Percentiles rank a stretch among this genome's conserved stretches.
Evolutionary conservation across 2,797 vertebrate species (phyloP).

Genomic region (Pangasius sanitwongsei): DNA sequence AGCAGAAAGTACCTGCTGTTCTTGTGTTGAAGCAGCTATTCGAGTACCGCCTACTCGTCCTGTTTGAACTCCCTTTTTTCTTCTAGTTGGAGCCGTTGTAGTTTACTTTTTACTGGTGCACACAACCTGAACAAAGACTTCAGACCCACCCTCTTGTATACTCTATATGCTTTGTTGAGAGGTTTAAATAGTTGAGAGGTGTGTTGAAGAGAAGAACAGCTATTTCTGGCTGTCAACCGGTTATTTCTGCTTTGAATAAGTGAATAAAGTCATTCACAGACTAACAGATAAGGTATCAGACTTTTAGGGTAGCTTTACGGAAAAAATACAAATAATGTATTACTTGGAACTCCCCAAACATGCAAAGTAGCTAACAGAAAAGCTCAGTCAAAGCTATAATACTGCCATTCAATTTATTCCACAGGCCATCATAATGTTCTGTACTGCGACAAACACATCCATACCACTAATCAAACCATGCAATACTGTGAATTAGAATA

Average conservation of each 20-base stretch:
- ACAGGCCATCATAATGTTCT: background rate
- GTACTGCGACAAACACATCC: background rate
- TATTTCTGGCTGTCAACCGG: background rate
- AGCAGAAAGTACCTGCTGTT: background rate
- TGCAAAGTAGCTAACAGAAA: background rate
- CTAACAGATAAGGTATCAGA: background rate
- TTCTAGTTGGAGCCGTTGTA: background rate
- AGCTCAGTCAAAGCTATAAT: background rate
- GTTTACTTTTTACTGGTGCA: background rate
- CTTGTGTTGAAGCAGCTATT: background rate
- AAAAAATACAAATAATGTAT: background rate
- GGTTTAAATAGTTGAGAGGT: background rate
- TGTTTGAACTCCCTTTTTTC: conserved; percentile 9
- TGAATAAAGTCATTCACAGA: background rate
- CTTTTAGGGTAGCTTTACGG: background rate
- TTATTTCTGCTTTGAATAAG: conserved; percentile 5
- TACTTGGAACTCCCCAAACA: background rate
- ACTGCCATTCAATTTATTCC: background rate
- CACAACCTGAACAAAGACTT: conserved; percentile 1
- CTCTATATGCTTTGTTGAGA: background rate
- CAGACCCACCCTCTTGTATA: conserved; percentile 13
- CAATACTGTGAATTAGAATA: background rate
- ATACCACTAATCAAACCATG: background rate
- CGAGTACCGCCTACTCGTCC: background rate
- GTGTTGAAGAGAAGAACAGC: background rate